phyloP scores from a whole-genome alignment of 1,140 invertebrate species.

The Zaprionus africanus region DNA sequence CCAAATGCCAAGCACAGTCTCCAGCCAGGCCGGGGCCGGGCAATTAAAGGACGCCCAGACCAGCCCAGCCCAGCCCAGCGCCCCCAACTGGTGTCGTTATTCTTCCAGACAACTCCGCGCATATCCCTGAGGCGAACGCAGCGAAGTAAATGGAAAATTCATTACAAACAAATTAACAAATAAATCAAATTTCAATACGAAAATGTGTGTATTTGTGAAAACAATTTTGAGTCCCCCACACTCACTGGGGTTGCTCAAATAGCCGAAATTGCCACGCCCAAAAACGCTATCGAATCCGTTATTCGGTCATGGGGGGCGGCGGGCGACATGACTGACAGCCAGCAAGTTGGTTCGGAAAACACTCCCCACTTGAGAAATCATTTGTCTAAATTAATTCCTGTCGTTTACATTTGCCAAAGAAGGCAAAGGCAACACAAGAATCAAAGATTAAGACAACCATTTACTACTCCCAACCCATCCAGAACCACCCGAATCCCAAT shows the following conservation, averaged over 20 bases:
- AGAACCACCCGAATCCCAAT: conserved; percentile 6
- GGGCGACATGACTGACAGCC: conserved; percentile 70
- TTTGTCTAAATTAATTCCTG: conserved; percentile 85
- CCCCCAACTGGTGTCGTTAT: conserved; percentile 2
- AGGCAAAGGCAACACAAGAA: conserved; percentile 66
- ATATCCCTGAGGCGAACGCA: conserved; percentile 45
- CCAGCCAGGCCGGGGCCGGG: conserved; percentile 7
- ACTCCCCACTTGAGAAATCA: conserved; percentile 82
- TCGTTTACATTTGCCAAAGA: conserved; percentile 84
- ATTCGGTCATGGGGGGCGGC: not conserved
- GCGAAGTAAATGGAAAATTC: conserved; percentile 81
- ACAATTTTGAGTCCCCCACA: conserved; percentile 69
- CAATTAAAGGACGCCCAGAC: conserved; percentile 60
- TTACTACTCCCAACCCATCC: conserved; percentile 60
- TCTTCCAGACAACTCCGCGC: conserved; percentile 3
- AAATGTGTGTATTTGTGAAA: conserved; percentile 83
- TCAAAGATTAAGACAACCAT: conserved; percentile 85
- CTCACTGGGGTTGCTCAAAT: conserved; percentile 48
- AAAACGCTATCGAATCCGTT: conserved; percentile 16
- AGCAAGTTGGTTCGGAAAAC: conserved; percentile 60
- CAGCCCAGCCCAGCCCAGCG: conserved; percentile 12
- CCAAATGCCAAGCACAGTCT: conserved; percentile 71
- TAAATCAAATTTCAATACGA: conserved; percentile 84
- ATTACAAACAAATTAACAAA: conserved; percentile 85
- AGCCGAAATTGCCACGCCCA: conserved; percentile 64